Evolutionary conservation across 2,888 invertebrate genomes (phyloP).

Genomic region (Leptopterna dolabrata): DNA sequence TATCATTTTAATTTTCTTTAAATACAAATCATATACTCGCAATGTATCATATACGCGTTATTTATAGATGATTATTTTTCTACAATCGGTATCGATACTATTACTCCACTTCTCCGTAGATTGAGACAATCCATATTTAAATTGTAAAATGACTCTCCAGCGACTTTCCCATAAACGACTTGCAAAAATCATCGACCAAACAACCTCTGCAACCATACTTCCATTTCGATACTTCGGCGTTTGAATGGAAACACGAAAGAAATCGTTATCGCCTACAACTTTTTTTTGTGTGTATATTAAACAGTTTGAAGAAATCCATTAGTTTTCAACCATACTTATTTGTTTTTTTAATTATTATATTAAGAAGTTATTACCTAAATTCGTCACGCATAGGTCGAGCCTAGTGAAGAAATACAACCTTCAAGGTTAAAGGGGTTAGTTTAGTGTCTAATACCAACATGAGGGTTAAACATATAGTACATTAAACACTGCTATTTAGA

Average conservation of each 20-base stretch:
- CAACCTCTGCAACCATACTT: neutral
- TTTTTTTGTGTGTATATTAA: neutral
- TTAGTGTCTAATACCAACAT: constrained; percentile 22
- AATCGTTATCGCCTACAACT: neutral
- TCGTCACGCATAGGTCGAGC: constrained; percentile 9
- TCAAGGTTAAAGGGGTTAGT: constrained; percentile 28
- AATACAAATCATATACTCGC: neutral
- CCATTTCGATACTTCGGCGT: neutral
- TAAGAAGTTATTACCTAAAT: neutral
- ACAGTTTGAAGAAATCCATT: neutral
- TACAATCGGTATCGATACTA: neutral
- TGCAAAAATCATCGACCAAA: neutral
- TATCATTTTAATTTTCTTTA: neutral
- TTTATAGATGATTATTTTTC: neutral
- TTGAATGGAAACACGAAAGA: neutral
- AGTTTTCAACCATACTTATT: neutral
- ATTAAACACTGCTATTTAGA: constrained; percentile 9
- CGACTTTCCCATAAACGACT: neutral
- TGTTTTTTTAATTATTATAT: neutral
- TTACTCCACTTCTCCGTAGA: neutral
- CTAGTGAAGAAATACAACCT: constrained; percentile 36
- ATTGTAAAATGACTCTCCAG: neutral
- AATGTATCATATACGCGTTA: neutral
- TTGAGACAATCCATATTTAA: neutral
- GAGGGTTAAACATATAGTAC: neutral